Evolutionary conservation across 2,797 vertebrate species (phyloP).

Genomic region (Peromyscus attwateri): DNA sequence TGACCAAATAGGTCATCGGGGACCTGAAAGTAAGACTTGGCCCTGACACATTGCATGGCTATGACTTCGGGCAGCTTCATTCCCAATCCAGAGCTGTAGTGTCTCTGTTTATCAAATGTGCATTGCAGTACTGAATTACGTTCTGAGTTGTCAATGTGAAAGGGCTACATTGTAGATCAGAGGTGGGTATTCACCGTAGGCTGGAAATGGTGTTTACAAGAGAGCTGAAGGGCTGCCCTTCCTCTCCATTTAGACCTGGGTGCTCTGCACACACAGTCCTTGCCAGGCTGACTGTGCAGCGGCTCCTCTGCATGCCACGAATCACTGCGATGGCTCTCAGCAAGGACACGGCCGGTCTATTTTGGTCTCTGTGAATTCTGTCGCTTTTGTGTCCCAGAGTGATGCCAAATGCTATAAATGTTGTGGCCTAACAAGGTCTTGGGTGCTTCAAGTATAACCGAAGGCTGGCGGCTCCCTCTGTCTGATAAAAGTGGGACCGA

Average conservation of each 20-base stretch:
- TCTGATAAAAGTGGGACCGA: not conserved
- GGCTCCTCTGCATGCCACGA: not conserved
- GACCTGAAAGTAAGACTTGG: not conserved
- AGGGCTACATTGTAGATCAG: not conserved
- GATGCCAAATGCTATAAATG: constrained; percentile 62
- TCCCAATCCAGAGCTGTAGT: not conserved
- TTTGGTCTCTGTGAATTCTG: constrained; percentile 52
- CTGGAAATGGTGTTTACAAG: not conserved
- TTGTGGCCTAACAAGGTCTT: constrained; percentile 45
- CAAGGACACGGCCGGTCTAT: constrained; percentile 21
- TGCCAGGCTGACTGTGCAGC: constrained; percentile 2
- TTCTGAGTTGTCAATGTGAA: not conserved
- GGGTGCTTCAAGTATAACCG: not conserved
- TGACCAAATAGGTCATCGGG: not conserved
- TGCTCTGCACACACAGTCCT: not conserved
- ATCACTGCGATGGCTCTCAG: not conserved
- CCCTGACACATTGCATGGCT: not conserved
- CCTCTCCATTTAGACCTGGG: not conserved
- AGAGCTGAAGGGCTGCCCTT: not conserved
- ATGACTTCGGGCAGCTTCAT: not conserved
- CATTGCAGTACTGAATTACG: not conserved
- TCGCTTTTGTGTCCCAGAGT: constrained; percentile 4
- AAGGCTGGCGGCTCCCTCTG: not conserved
- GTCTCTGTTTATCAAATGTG: not conserved
- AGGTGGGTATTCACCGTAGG: not conserved